phyloP scores from a whole-genome alignment of 2,113 vertebrate genomes.

The Macroglossus sobrinus region DNA sequence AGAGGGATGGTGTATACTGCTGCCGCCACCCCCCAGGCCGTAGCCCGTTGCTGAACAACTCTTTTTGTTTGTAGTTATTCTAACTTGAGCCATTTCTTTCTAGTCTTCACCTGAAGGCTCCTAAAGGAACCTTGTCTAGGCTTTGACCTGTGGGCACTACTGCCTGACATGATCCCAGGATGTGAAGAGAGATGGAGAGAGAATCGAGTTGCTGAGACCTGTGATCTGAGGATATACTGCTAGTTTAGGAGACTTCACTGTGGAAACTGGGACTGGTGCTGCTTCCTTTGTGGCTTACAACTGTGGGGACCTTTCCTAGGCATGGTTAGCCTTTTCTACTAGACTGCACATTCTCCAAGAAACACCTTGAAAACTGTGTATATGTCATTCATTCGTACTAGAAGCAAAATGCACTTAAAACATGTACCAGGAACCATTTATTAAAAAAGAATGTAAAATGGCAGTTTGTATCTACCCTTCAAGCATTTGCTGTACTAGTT shows the following conservation, averaged over 20 bases:
- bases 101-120: neutral
- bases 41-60: accelerated
- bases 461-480: neutral
- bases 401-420: neutral
- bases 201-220: neutral
- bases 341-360: neutral
- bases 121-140: neutral
- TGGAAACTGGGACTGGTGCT: neutral
- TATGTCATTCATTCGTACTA: neutral
- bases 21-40: neutral
- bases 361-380: neutral
- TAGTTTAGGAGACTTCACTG: accelerated
- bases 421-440: neutral
- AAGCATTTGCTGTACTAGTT: neutral
- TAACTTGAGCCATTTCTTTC: neutral
- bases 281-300: neutral
- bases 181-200: neutral
- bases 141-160: neutral
- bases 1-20: neutral
- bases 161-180: neutral
- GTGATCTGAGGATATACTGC: too few species aligned
- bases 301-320: neutral
- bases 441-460: neutral
- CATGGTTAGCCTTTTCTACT: accelerated
- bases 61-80: neutral